Evolutionary conservation across 2,113 vertebrate species (phyloP).

Genomic region (Hypomesus transpacificus): DNA sequence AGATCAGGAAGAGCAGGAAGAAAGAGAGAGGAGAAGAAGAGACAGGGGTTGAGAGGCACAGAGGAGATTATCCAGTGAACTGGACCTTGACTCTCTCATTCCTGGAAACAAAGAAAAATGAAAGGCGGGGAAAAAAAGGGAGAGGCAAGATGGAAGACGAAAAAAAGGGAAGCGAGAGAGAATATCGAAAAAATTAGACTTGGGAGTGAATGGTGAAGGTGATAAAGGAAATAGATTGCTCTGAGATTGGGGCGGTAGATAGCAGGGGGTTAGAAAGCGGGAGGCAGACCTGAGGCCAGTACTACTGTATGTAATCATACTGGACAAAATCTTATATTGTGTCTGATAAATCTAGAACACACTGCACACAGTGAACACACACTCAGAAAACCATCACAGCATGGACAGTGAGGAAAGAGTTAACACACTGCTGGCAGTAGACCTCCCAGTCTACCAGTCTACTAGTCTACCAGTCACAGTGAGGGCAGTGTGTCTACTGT

Average conservation of each 20-base stretch:
- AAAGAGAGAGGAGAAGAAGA: background rate
- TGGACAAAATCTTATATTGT: too few species aligned
- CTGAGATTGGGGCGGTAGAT: constrained; percentile 1
- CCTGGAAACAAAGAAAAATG: constrained; percentile 12
- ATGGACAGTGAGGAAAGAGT: too few species aligned
- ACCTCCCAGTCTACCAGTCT: too few species aligned
- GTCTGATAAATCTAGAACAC: too few species aligned
- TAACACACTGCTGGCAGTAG: too few species aligned
- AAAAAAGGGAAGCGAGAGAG: constrained; percentile 8
- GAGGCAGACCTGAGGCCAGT: background rate
- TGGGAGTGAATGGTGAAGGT: background rate
- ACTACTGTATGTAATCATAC: too few species aligned
- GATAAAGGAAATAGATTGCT: too few species aligned
- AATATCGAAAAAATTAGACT: too few species aligned
- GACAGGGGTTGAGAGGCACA: background rate
- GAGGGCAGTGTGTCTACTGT: too few species aligned
- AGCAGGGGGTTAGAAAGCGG: background rate
- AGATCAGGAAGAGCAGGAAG: background rate
- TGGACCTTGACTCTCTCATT: constrained; percentile 29
- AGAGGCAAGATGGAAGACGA: background rate
- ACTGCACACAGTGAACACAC: too few species aligned
- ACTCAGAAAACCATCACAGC: too few species aligned
- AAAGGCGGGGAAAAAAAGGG: background rate
- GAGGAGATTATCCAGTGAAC: constrained; percentile 23
- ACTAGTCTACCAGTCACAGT: too few species aligned